Conservation (phyloP, 2,113 vertebrate genomes). For the Scophthalmus maximus region DNA sequence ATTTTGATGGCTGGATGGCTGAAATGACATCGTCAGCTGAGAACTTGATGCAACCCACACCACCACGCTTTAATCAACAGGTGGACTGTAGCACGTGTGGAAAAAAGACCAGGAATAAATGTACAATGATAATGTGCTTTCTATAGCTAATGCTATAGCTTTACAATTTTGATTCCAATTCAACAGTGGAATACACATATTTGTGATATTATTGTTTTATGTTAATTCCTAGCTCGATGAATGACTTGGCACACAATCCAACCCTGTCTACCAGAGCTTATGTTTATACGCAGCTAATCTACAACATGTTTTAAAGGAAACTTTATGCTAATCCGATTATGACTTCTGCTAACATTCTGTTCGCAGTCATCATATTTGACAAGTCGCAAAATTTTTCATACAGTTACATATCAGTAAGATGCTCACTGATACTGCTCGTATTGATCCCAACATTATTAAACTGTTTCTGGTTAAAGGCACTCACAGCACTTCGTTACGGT, state of each 20-base stretch:
- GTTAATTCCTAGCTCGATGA: conserved; percentile 6
- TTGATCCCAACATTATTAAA: not conserved
- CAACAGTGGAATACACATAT: conserved; percentile 20
- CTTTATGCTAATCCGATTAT: too few species aligned
- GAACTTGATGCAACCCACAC: conserved; percentile 19
- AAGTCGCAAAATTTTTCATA: too few species aligned
- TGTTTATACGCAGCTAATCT: not conserved
- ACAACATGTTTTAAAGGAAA: not conserved
- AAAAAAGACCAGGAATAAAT: conserved; percentile 46
- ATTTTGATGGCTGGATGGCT: conserved; percentile 2
- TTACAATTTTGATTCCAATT: conserved; percentile 20
- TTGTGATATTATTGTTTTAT: conserved; percentile 7
- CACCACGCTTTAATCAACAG: conserved; percentile 14
- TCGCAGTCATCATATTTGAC: too few species aligned
- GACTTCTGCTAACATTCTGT: too few species aligned
- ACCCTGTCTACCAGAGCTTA: not conserved
- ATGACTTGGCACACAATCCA: not conserved
- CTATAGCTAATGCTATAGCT: conserved; percentile 26
- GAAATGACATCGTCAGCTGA: conserved; percentile 7
- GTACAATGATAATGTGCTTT: conserved; percentile 32
- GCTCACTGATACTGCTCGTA: not conserved
- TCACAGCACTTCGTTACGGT: too few species aligned
- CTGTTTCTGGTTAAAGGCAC: not conserved
- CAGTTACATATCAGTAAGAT: too few species aligned
- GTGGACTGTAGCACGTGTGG: conserved; percentile 39